Evolutionary conservation across 1,140 invertebrate species (phyloP).

Genomic region (Trichonephila clavata): DNA sequence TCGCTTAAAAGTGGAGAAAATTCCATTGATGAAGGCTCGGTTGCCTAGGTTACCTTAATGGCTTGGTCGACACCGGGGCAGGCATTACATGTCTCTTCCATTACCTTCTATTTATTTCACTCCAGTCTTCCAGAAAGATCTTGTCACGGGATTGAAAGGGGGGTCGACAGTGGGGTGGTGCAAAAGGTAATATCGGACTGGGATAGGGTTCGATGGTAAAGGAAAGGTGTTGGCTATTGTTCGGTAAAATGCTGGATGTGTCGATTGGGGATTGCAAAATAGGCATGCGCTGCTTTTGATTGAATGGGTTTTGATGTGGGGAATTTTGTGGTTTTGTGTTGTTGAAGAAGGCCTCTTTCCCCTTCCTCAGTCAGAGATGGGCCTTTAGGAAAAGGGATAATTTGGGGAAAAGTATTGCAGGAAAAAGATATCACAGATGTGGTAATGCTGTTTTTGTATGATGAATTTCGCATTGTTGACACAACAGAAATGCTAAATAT

Average conservation of each 20-base stretch:
- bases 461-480: too few species aligned
- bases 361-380: not conserved
- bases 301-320: not conserved
- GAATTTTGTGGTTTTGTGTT: not conserved
- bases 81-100: conserved; percentile 74
- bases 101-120: conserved; percentile 74
- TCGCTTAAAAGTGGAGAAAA: conserved; percentile 74
- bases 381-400: too few species aligned
- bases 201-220: conserved; percentile 1
- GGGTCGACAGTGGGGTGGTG: not conserved
- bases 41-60: conserved; percentile 74
- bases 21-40: conserved; percentile 58
- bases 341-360: not conserved
- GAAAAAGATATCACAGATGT: too few species aligned
- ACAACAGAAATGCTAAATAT: too few species aligned
- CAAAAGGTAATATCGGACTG: conserved; percentile 34
- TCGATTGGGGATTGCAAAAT: conserved; percentile 2
- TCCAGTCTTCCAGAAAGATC: conserved; percentile 55
- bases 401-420: too few species aligned
- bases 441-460: too few species aligned
- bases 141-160: conserved; percentile 51
- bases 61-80: conserved; percentile 61
- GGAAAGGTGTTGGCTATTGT: conserved; percentile 14
- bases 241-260: conserved; percentile 18
- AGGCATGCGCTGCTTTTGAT: not conserved